Percentiles rank a stretch among this genome's conserved stretches.
Conservation (phyloP, 2,888 invertebrate genomes). For the Coleophora flavipennella region DNA sequence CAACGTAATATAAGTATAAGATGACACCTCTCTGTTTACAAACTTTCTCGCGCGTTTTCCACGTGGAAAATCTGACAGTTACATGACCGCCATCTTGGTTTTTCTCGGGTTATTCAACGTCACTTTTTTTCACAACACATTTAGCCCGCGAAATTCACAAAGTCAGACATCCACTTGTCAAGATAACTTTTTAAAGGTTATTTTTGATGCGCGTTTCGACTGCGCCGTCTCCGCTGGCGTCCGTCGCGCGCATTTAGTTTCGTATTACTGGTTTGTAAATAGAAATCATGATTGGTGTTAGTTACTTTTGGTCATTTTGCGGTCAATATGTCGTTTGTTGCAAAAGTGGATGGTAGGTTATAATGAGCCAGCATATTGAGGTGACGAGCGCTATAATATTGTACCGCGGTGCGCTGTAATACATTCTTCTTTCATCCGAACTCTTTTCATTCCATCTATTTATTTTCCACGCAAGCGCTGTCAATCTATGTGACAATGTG, state of each 20-base stretch:
- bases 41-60: slow-evolving; percentile 3
- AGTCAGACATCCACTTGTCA: slow-evolving; percentile 1
- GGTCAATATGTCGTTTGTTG: not conserved
- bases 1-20: not conserved
- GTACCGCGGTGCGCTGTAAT: too few species aligned
- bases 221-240: slow-evolving; percentile 11
- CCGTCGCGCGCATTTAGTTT: slow-evolving; percentile 16
- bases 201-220: slow-evolving; percentile 11
- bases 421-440: too few species aligned
- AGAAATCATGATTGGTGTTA: slow-evolving; percentile 16
- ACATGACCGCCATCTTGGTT: slow-evolving; percentile 11
- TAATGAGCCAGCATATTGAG: not conserved
- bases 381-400: too few species aligned
- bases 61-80: slow-evolving; percentile 17
- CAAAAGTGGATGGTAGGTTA: not conserved
- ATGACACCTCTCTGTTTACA: slow-evolving; percentile 1
- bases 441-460: too few species aligned
- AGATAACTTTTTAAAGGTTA: slow-evolving; percentile 8
- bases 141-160: not conserved
- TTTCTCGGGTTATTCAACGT: slow-evolving; percentile 7
- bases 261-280: slow-evolving; percentile 21
- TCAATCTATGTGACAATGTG: too few species aligned
- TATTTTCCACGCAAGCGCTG: too few species aligned
- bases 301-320: slow-evolving; percentile 8
- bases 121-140: slow-evolving; percentile 6